A percentile compares a stretch with the other conserved stretches of the same genome.
Evolutionary conservation across 2,888 invertebrate species (phyloP).

Genomic region (Orthosia incerta): DNA sequence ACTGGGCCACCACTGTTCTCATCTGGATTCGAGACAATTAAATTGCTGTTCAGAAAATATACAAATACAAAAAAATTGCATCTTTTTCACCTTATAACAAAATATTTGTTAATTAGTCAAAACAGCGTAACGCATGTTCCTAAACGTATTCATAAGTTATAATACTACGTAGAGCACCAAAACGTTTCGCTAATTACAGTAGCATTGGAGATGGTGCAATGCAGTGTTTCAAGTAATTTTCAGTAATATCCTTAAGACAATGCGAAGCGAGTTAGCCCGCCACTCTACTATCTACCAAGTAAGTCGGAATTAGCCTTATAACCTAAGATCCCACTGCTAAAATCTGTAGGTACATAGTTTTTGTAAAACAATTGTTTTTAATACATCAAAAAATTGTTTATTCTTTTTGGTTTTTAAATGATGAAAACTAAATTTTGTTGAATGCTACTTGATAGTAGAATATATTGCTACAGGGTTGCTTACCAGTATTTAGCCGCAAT

Average conservation of each 20-base stretch:
- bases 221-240: constrained; percentile 84
- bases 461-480: no score
- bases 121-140: constrained; percentile 33
- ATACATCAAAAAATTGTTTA: no score
- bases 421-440: no score
- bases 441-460: no score
- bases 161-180: constrained; percentile 63
- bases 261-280: constrained; percentile 68
- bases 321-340: not conserved
- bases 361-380: no score
- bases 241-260: constrained; percentile 81
- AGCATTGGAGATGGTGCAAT: constrained; percentile 81
- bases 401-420: no score
- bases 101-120: constrained; percentile 3
- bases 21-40: no score
- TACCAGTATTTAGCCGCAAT: no score
- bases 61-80: not conserved
- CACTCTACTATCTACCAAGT: constrained; percentile 38
- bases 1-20: no score
- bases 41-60: not conserved
- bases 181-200: constrained; percentile 84
- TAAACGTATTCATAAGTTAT: constrained; percentile 53
- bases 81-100: not conserved
- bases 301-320: constrained; percentile 54
- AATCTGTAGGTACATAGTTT: no score